Base-by-base conservation (phyloP, 2,888 invertebrate genomes). In the Parnassius orleans region DNA sequence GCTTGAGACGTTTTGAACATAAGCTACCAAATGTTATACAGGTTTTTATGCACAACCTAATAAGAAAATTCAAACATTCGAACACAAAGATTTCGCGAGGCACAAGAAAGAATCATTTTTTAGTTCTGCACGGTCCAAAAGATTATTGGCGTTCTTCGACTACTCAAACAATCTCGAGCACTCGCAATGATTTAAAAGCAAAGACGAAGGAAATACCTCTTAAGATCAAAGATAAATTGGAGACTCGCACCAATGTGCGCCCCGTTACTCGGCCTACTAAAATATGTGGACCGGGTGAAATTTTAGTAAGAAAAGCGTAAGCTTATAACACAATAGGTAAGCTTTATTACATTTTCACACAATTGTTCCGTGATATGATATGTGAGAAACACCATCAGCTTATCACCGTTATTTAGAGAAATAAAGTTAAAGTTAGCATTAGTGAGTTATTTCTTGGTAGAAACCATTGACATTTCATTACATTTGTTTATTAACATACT, bases 41-140 rank as follows among this genome's bases (percentile, higher is more conserved):
- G 65, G 65, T 70, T 19, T 71, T 80, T 65, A 68, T 78, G 33
- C 70, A 72, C 63, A 75, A 73, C 41, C 63, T 80, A 19, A 68
- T 69, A 12, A 74, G 70, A 55, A 84, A 77, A 76, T 66, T 77
- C 0, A 82, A 73, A 70, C 61, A 63, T 10, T 76, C 71, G 48
- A 72, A 69, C 58, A 50, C 64, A 3, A 76, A 71, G 62, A 61
- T 50, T 42, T 60, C 60, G 10, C 50, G 57, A 43, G 73, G 66
- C 65, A 64, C 61, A 15, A 78, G 71, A 65, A 76, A 72, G 57
- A 74, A 77, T 56, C 74, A 77, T 55, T 71, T 81, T 5, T 63
- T 81, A 1, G 70, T 81, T 33, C 70, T 81, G 41, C 72, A 73
- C 12, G 56, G 77, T 9, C 69, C 66, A 5, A 43, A 60, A 19